Evolutionary conservation across 2,797 vertebrate species (phyloP).

Genomic region (Synanceia verrucosa): DNA sequence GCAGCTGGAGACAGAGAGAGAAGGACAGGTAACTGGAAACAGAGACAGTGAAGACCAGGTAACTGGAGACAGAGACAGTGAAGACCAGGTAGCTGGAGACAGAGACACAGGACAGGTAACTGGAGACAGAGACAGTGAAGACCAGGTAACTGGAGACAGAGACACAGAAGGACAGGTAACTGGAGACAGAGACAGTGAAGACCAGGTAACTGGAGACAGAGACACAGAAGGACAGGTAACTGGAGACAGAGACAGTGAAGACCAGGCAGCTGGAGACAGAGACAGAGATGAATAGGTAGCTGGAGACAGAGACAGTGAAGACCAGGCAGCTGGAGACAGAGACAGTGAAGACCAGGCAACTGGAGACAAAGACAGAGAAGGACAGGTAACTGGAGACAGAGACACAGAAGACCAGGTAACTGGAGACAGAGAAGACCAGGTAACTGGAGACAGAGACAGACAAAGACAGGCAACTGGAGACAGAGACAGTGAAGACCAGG

Average conservation of each 20-base stretch:
- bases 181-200: neutral
- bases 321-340: too few relatives aligned
- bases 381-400: neutral
- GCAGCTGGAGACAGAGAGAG: too few relatives aligned
- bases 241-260: too few relatives aligned
- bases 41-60: constrained; percentile 85
- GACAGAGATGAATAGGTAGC: constrained; percentile 68
- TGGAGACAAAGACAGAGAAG: too few relatives aligned
- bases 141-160: neutral
- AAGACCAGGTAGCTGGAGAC: neutral
- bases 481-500: too few relatives aligned
- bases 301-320: neutral
- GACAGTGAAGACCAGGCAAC: too few relatives aligned
- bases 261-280: neutral
- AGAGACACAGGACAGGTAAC: too few relatives aligned
- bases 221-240: too few relatives aligned
- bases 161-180: neutral
- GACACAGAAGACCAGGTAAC: neutral
- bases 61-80: constrained; percentile 57
- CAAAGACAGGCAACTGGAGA: too few relatives aligned
- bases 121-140: neutral
- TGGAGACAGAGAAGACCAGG: constrained; percentile 82
- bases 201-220: constrained; percentile 57
- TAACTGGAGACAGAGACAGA: constrained; percentile 72
- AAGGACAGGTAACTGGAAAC: neutral